Conservation (phyloP, 2,797 vertebrate genomes). For the Anniella stebbinsi region DNA sequence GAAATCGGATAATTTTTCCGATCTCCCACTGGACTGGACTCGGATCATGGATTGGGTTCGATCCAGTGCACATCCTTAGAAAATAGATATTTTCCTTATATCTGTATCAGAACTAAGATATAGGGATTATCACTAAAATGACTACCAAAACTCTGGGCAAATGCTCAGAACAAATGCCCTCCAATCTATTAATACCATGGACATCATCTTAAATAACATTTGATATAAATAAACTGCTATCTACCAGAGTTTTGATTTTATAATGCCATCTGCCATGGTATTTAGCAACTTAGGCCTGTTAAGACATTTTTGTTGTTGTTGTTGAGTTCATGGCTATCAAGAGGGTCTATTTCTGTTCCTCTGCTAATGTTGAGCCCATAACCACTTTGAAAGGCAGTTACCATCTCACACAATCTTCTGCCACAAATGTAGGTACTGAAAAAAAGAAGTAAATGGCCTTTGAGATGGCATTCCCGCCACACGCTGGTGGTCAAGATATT, state of each 20-base stretch:
- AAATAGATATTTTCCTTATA: not conserved
- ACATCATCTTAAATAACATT: not conserved
- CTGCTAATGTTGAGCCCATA: not conserved
- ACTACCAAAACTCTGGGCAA: not conserved
- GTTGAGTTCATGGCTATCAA: not conserved
- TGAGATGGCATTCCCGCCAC: no score
- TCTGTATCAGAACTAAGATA: not conserved
- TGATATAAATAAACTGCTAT: not conserved
- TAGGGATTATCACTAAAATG: not conserved
- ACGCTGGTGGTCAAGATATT: no score
- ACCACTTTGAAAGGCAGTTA: not conserved
- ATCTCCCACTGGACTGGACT: no score
- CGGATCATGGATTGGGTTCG: no score
- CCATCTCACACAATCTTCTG: not conserved
- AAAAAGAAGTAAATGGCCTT: no score
- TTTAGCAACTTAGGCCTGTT: not conserved
- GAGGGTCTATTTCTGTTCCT: not conserved
- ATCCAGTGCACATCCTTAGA: no score
- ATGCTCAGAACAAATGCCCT: not conserved
- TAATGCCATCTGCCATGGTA: not conserved
- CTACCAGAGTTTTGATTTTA: not conserved
- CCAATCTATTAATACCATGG: not conserved
- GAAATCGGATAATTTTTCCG: no score
- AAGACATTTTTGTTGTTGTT: not conserved
- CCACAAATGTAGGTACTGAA: not conserved